phyloP scores from a whole-genome alignment of 1,140 invertebrate genomes.

The Hyphantria cunea region DNA sequence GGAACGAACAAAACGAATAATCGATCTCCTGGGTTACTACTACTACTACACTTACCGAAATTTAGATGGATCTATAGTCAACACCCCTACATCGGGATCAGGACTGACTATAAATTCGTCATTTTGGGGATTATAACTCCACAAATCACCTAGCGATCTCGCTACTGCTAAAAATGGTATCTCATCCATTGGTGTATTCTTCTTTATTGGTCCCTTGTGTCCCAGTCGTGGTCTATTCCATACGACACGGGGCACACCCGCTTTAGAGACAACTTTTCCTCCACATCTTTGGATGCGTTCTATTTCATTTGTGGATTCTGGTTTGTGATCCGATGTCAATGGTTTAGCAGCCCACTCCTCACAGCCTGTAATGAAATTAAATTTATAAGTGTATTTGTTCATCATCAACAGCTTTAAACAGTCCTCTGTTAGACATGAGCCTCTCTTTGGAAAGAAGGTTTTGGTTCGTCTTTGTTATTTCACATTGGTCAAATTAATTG shows the following conservation, averaged over 20 bases:
- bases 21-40: background rate
- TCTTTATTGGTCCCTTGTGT: slow-evolving; percentile 90
- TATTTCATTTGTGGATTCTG: slow-evolving; percentile 93
- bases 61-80: slow-evolving; percentile 90
- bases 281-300: slow-evolving; percentile 93
- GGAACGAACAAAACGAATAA: background rate
- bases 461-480: too few relatives aligned
- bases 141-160: slow-evolving; percentile 96
- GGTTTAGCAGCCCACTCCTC: slow-evolving; percentile 90
- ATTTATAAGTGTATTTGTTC: too few relatives aligned
- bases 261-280: slow-evolving; percentile 94
- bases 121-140: slow-evolving; percentile 96
- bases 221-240: slow-evolving; percentile 95
- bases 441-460: too few relatives aligned
- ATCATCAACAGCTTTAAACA: too few relatives aligned
- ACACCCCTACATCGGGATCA: slow-evolving; percentile 95
- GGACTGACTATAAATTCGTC: slow-evolving; percentile 98
- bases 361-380: slow-evolving; percentile 71
- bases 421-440: too few relatives aligned
- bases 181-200: slow-evolving; percentile 94
- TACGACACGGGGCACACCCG: slow-evolving; percentile 96
- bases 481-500: too few relatives aligned
- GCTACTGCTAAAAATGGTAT: slow-evolving; percentile 98
- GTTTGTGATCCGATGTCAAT: slow-evolving; percentile 96
- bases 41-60: slow-evolving; percentile 75